Evolutionary conservation across 1,140 invertebrate species (phyloP).

Genomic region (Aricia agestis): DNA sequence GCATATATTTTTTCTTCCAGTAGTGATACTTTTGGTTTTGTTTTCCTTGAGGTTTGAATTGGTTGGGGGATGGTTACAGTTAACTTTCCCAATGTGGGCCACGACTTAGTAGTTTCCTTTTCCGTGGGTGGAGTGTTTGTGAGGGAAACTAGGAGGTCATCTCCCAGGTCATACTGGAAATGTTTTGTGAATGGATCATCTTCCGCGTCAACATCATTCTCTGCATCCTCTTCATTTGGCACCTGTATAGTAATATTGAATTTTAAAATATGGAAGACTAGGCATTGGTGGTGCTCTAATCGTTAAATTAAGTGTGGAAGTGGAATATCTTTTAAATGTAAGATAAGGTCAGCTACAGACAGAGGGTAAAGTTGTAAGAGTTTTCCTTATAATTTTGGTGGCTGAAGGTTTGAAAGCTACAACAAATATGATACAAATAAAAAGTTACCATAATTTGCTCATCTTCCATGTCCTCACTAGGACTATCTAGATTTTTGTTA

Average conservation of each 20-base stretch:
- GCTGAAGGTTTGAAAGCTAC: background rate
- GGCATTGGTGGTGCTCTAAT: background rate
- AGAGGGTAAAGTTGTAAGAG: too few relatives aligned
- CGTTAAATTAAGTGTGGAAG: too few relatives aligned
- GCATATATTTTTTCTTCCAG: constrained; percentile 78
- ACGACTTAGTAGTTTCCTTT: constrained; percentile 66
- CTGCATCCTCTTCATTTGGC: constrained; percentile 28
- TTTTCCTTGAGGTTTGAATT: constrained; percentile 46
- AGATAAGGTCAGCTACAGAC: too few relatives aligned
- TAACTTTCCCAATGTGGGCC: constrained; percentile 79
- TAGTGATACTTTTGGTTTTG: constrained; percentile 67
- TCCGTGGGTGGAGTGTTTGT: constrained; percentile 62
- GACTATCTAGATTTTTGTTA: background rate
- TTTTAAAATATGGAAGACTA: background rate
- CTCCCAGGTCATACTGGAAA: constrained; percentile 79
- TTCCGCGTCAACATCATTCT: constrained; percentile 51
- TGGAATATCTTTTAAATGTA: background rate
- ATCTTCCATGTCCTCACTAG: background rate
- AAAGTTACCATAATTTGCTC: background rate
- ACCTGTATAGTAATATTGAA: constrained; percentile 24
- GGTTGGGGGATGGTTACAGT: constrained; percentile 78
- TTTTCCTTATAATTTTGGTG: too few relatives aligned
- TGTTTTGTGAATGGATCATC: constrained; percentile 82
- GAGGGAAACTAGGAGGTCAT: constrained; percentile 76
- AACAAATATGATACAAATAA: constrained; percentile 4